A percentile compares a stretch with the other conserved stretches of the same genome.
Evolutionary conservation across 2,888 invertebrate genomes (phyloP).

Genomic region (Frankliniella fusca): DNA sequence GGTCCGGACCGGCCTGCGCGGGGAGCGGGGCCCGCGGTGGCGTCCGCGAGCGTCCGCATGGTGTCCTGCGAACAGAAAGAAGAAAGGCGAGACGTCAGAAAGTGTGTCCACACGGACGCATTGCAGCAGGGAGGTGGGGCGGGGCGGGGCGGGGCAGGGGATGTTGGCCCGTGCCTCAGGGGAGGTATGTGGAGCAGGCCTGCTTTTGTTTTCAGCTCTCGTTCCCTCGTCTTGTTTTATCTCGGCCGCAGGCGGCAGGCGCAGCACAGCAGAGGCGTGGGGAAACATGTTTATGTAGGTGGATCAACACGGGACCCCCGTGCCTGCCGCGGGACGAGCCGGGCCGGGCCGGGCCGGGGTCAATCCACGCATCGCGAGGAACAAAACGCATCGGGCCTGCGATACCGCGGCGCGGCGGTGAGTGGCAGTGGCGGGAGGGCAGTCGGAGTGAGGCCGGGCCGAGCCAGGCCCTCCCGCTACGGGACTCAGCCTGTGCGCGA

Average conservation of each 20-base stretch:
- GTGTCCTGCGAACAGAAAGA: not conserved
- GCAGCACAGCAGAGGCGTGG: not conserved
- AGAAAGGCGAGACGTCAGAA: not conserved
- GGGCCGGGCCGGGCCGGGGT: not conserved
- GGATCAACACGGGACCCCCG: not conserved
- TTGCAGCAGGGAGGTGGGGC: not conserved
- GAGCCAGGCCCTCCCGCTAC: too few relatives aligned
- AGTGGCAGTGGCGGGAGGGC: too few relatives aligned
- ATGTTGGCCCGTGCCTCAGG: too few relatives aligned
- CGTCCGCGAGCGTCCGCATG: not conserved
- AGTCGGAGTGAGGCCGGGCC: too few relatives aligned
- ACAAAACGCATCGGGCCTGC: too few relatives aligned
- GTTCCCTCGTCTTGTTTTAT: not conserved
- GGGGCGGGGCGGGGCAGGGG: too few relatives aligned
- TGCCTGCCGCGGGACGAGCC: not conserved
- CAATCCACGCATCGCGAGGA: not conserved
- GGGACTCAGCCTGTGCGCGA: too few relatives aligned
- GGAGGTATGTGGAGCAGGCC: too few relatives aligned
- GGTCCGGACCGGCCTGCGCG: not conserved
- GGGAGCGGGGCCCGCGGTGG: not conserved
- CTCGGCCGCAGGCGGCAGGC: not conserved
- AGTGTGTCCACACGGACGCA: not conserved
- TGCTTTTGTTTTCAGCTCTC: not conserved
- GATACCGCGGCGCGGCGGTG: too few relatives aligned
- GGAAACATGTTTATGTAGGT: slow-evolving; percentile 18